Evolutionary conservation across 2,797 vertebrate species (phyloP).

Genomic region (Melanotaenia trifasciata): DNA sequence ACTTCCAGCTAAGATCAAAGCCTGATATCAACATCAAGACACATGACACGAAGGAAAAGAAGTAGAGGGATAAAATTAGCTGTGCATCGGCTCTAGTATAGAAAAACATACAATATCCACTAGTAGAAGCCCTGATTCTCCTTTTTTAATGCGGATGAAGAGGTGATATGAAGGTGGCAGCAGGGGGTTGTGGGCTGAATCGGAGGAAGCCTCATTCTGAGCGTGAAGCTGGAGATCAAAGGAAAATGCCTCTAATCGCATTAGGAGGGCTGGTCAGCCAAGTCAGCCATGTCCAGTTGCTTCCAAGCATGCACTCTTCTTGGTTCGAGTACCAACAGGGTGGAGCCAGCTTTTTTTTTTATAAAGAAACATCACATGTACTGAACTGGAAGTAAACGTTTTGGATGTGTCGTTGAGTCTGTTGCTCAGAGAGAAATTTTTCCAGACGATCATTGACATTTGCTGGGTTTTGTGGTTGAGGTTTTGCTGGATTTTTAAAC

Average conservation of each 20-base stretch:
- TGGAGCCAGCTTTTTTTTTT: neutral
- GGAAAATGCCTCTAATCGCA: constrained; percentile 59
- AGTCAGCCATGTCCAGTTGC: constrained; percentile 58
- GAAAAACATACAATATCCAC: neutral
- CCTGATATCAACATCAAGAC: constrained; percentile 8
- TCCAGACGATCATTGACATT: constrained; percentile 31
- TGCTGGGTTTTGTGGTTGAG: constrained; percentile 21
- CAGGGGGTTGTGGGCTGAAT: constrained; percentile 36
- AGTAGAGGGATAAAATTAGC: constrained; percentile 2
- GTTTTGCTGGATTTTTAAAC: constrained; percentile 25
- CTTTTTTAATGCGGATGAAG: constrained; percentile 13
- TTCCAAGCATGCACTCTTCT: constrained; percentile 33
- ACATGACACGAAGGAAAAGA: constrained; percentile 1
- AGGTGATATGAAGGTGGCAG: constrained; percentile 46
- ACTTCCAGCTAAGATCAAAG: constrained; percentile 50
- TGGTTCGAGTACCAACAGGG: constrained; percentile 7
- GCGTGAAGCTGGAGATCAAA: constrained; percentile 69
- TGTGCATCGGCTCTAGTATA: neutral
- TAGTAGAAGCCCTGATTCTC: neutral
- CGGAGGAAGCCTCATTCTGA: constrained; percentile 33
- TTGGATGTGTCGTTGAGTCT: constrained; percentile 12
- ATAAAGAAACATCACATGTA: neutral
- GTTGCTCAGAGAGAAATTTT: constrained; percentile 8
- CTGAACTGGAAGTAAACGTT: constrained; percentile 11
- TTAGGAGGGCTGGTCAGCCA: constrained; percentile 44